Percentiles rank a stretch among this genome's conserved stretches.
These are phyloP conservation scores for Sesamia inferens DNA, from an alignment of 2,888 invertebrate genomes.

Conservation along the genomic window DNA sequence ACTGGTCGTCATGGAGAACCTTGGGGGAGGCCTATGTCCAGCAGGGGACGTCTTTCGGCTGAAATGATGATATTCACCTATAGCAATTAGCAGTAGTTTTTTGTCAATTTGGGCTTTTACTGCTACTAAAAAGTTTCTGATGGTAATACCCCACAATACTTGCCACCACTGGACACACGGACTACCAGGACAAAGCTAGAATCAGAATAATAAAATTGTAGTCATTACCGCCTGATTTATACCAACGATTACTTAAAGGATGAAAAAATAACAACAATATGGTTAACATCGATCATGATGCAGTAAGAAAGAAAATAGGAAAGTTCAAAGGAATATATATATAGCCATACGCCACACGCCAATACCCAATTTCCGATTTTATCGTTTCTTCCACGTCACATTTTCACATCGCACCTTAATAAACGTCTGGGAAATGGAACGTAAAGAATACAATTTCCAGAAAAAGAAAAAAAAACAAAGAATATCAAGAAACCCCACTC, in stretches of 20 bases:
- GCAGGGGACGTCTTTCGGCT: too few species aligned
- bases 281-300: background rate
- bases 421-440: constrained; percentile 46
- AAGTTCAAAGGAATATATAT: background rate
- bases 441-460: constrained; percentile 54
- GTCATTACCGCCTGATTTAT: background rate
- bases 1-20: too few species aligned
- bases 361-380: constrained; percentile 41
- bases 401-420: constrained; percentile 51
- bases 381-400: constrained; percentile 51
- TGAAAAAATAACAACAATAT: background rate
- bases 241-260: background rate
- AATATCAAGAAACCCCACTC: constrained; percentile 68
- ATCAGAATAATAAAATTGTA: background rate
- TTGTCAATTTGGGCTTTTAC: too few species aligned
- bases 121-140: background rate
- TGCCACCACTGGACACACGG: too few species aligned
- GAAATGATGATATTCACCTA: too few species aligned
- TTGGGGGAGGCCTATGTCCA: too few species aligned
- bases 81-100: too few species aligned
- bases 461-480: constrained; percentile 53
- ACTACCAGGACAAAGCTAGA: background rate
- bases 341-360: too few species aligned
- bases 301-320: background rate
- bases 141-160: background rate